Evolutionary conservation across 2,797 vertebrate species (phyloP).

Genomic region (Microhierax caerulescens): DNA sequence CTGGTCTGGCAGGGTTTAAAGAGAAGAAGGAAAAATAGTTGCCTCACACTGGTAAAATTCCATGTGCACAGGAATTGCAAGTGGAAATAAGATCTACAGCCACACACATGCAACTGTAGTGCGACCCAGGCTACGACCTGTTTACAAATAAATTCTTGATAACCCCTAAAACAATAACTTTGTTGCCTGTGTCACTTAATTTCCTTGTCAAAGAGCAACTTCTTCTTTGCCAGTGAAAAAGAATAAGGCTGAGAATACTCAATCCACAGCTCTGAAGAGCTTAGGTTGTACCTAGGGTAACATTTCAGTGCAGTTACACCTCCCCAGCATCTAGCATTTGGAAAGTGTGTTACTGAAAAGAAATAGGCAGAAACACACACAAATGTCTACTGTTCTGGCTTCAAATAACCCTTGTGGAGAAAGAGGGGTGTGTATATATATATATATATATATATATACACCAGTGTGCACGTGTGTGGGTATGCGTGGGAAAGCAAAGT

Average conservation of each 20-base stretch:
- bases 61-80: neutral
- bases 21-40: neutral
- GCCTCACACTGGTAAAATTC: neutral
- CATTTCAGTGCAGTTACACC: slow-evolving; percentile 36
- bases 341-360: slow-evolving; percentile 44
- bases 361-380: slow-evolving; percentile 17
- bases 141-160: slow-evolving; percentile 26
- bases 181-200: neutral
- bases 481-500: slow-evolving; percentile 45
- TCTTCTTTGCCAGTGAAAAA: slow-evolving; percentile 32
- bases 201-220: slow-evolving; percentile 19
- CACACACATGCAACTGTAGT: neutral
- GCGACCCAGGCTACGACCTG: neutral
- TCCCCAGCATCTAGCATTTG: neutral
- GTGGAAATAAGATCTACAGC: neutral
- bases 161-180: neutral
- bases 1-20: neutral
- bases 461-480: neutral
- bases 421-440: neutral
- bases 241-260: slow-evolving; percentile 50
- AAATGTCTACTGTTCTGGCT: slow-evolving; percentile 33
- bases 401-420: slow-evolving; percentile 42
- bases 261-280: neutral
- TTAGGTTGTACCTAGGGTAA: neutral
- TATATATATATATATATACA: neutral